These are phyloP conservation scores for Apodemus speciosus DNA, from an alignment of 2,113 vertebrate genomes.

Conservation along the genomic window DNA sequence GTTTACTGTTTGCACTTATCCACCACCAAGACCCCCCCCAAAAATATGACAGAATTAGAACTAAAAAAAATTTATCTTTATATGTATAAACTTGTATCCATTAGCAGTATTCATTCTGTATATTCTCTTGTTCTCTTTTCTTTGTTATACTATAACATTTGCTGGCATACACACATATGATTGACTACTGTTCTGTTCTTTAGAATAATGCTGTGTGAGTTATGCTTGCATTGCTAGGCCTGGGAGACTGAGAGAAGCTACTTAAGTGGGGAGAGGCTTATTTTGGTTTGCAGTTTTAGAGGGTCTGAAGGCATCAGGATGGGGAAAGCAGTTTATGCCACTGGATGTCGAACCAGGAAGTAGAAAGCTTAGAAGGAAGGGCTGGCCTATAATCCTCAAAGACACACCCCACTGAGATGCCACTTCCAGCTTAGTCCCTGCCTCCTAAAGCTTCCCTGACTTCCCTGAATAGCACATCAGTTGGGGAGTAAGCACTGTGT, in stretches of 20 bases:
- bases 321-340: background rate
- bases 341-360: background rate
- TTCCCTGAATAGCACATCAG: background rate
- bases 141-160: background rate
- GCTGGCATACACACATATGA: background rate
- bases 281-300: background rate
- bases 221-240: background rate
- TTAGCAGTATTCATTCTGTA: background rate
- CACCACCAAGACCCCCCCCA: background rate
- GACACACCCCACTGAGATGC: background rate
- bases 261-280: background rate
- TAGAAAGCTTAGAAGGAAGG: background rate
- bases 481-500: background rate
- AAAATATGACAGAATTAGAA: background rate
- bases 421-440: background rate
- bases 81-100: background rate
- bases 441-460: background rate
- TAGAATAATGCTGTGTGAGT: conserved; percentile 18
- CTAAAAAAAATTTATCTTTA: background rate
- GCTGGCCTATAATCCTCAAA: background rate
- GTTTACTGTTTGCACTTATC: background rate
- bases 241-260: background rate
- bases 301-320: background rate
- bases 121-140: background rate
- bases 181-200: background rate